phyloP scores from a whole-genome alignment of 1,140 invertebrate genomes.

The Pantala flavescens region DNA sequence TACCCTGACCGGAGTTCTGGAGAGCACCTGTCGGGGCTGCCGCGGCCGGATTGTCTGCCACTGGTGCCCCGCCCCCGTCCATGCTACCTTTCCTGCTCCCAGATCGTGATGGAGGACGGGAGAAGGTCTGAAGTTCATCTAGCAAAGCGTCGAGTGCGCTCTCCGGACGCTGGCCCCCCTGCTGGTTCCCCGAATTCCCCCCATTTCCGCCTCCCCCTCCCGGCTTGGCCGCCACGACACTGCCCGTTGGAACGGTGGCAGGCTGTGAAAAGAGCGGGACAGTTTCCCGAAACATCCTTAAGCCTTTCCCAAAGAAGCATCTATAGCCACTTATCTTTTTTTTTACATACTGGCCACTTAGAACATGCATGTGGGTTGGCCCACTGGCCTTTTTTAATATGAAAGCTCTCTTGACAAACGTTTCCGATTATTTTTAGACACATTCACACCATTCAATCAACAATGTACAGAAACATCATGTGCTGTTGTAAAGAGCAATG shows the following conservation, averaged over 20 bases:
- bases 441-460: not conserved
- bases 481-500: not conserved
- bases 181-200: constrained; percentile 36
- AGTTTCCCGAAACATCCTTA: not conserved
- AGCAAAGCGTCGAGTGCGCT: constrained; percentile 91
- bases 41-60: constrained; percentile 17
- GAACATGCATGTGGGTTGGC: not conserved
- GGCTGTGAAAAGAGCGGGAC: constrained; percentile 22
- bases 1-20: constrained; percentile 34
- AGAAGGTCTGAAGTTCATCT: constrained; percentile 82
- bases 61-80: constrained; percentile 35
- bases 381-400: too few relatives aligned
- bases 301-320: not conserved
- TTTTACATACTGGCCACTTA: not conserved
- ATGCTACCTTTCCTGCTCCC: constrained; percentile 41
- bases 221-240: constrained; percentile 50
- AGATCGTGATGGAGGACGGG: constrained; percentile 42
- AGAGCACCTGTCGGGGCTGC: constrained; percentile 24
- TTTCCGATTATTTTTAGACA: not conserved
- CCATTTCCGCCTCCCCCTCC: constrained; percentile 47
- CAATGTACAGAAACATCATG: not conserved
- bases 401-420: too few relatives aligned
- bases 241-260: constrained; percentile 48
- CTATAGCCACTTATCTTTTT: not conserved
- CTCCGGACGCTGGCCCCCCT: constrained; percentile 57